These are phyloP conservation scores for Pectinophora gossypiella DNA, from an alignment of 1,140 invertebrate species.

Conservation along the genomic window DNA sequence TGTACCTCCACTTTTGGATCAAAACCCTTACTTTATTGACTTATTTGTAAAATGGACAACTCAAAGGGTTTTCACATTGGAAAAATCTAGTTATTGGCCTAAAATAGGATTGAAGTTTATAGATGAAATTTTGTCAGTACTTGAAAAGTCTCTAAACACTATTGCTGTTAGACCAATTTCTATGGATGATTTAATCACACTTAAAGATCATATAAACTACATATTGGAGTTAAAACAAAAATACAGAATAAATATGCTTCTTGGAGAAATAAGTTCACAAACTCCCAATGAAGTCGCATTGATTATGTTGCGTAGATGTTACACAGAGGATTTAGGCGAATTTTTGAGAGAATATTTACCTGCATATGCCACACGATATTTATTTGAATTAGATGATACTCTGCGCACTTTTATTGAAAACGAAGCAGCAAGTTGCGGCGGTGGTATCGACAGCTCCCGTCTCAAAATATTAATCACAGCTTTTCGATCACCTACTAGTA, in stretches of 20 bases:
- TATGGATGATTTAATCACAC: constrained; percentile 56
- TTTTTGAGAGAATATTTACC: constrained; percentile 55
- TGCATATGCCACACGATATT: constrained; percentile 45
- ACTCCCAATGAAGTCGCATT: constrained; percentile 52
- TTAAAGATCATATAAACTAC: constrained; percentile 55
- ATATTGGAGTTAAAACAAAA: constrained; percentile 64
- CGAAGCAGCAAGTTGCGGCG: constrained; percentile 56
- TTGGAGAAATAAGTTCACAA: constrained; percentile 56
- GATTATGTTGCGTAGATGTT: constrained; percentile 62
- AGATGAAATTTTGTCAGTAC: constrained; percentile 45
- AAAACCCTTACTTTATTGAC: constrained; percentile 62
- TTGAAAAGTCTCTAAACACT: constrained; percentile 55
- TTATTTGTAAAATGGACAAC: constrained; percentile 63
- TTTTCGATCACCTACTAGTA: constrained; percentile 47
- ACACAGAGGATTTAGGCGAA: constrained; percentile 58
- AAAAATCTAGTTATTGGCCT: constrained; percentile 64
- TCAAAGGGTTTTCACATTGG: constrained; percentile 55
- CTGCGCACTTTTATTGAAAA: constrained; percentile 53
- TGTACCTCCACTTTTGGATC: constrained; percentile 48
- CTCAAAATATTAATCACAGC: constrained; percentile 50
- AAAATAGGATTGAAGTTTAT: constrained; percentile 66
- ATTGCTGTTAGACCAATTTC: constrained; percentile 53
- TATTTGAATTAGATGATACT: constrained; percentile 58
- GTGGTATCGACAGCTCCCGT: constrained; percentile 48
- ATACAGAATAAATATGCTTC: constrained; percentile 62